Conservation (phyloP, 2,888 invertebrate species). For the Galerucella pusilla region DNA sequence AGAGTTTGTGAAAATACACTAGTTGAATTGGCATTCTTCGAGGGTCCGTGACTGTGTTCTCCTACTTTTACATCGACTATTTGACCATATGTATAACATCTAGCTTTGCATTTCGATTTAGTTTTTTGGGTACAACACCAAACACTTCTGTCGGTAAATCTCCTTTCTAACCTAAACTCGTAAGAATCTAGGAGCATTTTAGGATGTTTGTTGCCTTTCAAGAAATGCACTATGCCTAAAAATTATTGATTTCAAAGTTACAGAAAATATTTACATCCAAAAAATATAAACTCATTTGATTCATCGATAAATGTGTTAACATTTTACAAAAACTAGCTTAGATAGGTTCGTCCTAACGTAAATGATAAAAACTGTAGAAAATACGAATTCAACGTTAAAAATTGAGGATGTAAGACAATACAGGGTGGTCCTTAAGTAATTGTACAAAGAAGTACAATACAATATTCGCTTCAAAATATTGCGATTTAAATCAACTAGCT, state of each 20-base stretch:
- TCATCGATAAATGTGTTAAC: too few relatives aligned
- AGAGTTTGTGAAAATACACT: conserved; percentile 36
- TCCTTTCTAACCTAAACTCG: conserved; percentile 47
- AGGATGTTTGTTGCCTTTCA: conserved; percentile 48
- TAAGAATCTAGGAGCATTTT: conserved; percentile 48
- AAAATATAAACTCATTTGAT: too few relatives aligned
- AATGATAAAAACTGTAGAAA: too few relatives aligned
- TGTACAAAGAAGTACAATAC: too few relatives aligned
- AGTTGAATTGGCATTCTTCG: not conserved
- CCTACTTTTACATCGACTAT: conserved; percentile 33
- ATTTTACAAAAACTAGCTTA: too few relatives aligned
- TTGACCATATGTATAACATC: conserved; percentile 39
- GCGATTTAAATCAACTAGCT: too few relatives aligned
- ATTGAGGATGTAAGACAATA: too few relatives aligned
- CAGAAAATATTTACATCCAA: too few relatives aligned
- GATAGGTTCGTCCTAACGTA: too few relatives aligned
- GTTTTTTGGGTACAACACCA: conserved; percentile 51
- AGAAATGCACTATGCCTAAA: conserved; percentile 47
- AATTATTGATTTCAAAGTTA: conserved; percentile 8
- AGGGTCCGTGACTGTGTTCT: conserved; percentile 40
- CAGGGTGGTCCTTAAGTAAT: too few relatives aligned
- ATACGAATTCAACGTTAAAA: too few relatives aligned
- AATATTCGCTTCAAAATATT: too few relatives aligned
- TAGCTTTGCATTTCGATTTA: conserved; percentile 40
- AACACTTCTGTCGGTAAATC: conserved; percentile 42